Percentiles rank a stretch among this genome's conserved stretches.
Evolutionary conservation across 2,797 vertebrate species (phyloP).

Genomic region (Phoebastria nigripes): DNA sequence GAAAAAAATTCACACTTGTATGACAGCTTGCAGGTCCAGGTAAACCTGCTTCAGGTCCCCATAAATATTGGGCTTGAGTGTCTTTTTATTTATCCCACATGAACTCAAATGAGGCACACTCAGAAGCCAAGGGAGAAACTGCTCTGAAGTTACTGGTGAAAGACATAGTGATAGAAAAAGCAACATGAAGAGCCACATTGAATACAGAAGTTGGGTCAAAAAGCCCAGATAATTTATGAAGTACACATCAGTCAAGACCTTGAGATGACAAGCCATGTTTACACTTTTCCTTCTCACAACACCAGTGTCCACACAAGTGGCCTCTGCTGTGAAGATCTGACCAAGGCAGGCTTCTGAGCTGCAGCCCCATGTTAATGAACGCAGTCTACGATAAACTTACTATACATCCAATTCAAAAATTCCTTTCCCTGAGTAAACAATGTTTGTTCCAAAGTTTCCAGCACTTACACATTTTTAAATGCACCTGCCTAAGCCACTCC

Average conservation of each 20-base stretch:
- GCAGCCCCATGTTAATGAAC: background rate
- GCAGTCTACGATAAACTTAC: background rate
- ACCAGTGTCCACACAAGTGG: background rate
- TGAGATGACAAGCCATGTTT: background rate
- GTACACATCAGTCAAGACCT: rapidly evolving
- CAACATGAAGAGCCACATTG: background rate
- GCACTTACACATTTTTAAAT: background rate
- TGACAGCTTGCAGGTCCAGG: background rate
- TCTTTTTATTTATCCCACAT: background rate
- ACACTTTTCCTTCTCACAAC: background rate
- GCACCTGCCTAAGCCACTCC: background rate
- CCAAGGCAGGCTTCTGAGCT: background rate
- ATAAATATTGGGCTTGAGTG: background rate
- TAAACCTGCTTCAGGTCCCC: background rate
- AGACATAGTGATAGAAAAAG: background rate
- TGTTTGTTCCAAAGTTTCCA: background rate
- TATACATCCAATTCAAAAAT: background rate
- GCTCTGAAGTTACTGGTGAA: background rate
- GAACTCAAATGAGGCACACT: background rate
- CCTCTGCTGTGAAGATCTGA: background rate
- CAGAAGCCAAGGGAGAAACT: background rate
- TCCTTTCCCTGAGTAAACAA: background rate
- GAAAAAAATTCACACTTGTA: too few species aligned
- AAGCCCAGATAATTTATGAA: background rate
- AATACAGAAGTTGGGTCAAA: background rate